Base-by-base conservation (phyloP, 2,888 invertebrate genomes). In the Sericinus montela region DNA sequence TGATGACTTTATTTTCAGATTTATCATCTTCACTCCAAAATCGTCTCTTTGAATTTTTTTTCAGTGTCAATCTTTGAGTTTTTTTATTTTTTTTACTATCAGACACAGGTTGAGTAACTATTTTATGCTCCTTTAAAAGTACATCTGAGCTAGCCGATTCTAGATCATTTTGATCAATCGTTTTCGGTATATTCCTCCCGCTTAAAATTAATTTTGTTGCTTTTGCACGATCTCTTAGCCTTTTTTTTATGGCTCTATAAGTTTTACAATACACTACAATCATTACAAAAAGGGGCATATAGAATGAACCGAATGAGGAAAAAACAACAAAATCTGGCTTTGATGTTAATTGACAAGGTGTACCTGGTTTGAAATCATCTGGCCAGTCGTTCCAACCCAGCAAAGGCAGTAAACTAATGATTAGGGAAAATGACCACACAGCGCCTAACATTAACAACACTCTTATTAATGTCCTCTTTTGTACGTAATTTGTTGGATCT, bases 361-460 rank as follows among this genome's bases (percentile, higher is more conserved):
- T 94, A 36, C 93, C 91, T 0, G 93, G 92, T 57, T 92, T 91
- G 51, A 96, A 94, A 39, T 93, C 93, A 37, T 94, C 94, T 0
- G 97, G 97, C 97, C 97, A 97, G 80, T 98, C 97, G 69, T 97
- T 97, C 97, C 97, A 97, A 0, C 97, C 97, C 14, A 97, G 91
- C 48, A 97, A 77, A 0, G 97, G 97, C 0, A 97, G 97, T 5
- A 97, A 96, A 67, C 97, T 96, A 63, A 97, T 97, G 49, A 96
- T 83, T 34, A 95, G 90, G 4, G 96, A 96, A 25, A 97, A 87
- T 44, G 94, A 83, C 97, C 97, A 97, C 1, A 97, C 97, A 13
- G 94, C 92, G 3, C 93, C 93, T 62, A 97, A 97, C 90, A 96
- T 94, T n/a, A 94, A 81, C 16, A 97, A 86, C 0, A 97, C 97